Evolutionary conservation across 1,140 invertebrate genomes (phyloP), one percentile per base, ranked within the genome.

Genomic region (Drosophila dunni): DNA sequence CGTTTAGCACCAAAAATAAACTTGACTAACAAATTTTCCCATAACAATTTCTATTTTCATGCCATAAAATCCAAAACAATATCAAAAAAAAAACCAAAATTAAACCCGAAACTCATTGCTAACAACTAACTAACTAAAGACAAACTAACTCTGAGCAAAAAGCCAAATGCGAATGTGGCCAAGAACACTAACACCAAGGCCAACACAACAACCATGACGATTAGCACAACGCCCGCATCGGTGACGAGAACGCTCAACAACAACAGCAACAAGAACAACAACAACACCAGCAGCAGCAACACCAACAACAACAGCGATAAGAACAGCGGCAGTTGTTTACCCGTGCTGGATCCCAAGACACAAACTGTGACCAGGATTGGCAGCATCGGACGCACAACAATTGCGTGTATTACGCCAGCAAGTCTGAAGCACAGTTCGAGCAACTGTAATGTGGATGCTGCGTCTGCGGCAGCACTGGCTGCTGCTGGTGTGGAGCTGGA

Each of bases 301-400:
- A 69, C 50, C 36, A 64, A 44, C 9, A 33, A 42, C 9, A 65
- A 72, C 15, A 38, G 20, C 58, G 46, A 46, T 1, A 56, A 64
- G 11, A 58, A 33, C 1, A 29, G 20, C 57, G 44, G 15, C 33
- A 61, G 42, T 7, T 53, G 61, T 17, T 13, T 65, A 15, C 56
- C 76, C 1, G 62, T 73, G 10, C 44, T 74, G 29, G 71, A 84
- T 38, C 68, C 82, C 10, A 17, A 84, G 29, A 78, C 86, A 24
- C 85, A 88, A 29, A 91, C 90, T 13, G 84, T 91, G 17, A 91
- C 84, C 8, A 72, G 90, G 0, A 91, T 91, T 24, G 90, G 90
- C 8, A 91, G 90, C 56, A 91, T 91, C 53, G 90, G 90, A 60
- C 86, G 90, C 46, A 91, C 90, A 54, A 91, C 90, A 7, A 91